Conservation (phyloP, 2,888 invertebrate species). For the Oligia strigilis region DNA sequence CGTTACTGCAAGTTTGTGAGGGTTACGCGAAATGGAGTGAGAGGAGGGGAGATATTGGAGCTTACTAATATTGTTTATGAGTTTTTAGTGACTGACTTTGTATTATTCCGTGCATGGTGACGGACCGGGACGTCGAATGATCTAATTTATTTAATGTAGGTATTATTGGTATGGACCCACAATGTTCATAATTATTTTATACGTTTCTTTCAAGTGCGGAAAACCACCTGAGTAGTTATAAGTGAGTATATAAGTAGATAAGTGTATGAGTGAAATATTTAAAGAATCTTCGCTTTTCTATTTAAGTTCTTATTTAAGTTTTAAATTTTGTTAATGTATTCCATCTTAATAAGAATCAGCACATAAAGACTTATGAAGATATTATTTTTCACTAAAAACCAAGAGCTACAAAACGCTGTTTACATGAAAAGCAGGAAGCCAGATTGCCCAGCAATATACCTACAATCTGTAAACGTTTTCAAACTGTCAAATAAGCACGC, state of each 20-base stretch:
- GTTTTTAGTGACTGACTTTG: neutral
- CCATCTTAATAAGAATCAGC: slow-evolving; percentile 77
- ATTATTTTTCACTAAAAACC: slow-evolving; percentile 79
- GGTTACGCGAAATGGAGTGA: slow-evolving; percentile 90
- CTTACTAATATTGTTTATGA: slow-evolving; percentile 8
- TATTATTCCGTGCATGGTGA: neutral
- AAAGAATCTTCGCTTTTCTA: neutral
- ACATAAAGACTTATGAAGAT: slow-evolving; percentile 76
- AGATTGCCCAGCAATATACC: slow-evolving; percentile 87
- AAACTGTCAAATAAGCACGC: slow-evolving; percentile 90
- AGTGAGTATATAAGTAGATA: neutral
- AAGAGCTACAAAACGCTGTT: slow-evolving; percentile 83
- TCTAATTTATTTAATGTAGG: slow-evolving; percentile 2
- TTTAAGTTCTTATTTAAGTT: slow-evolving; percentile 18
- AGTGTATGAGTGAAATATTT: slow-evolving; percentile 9
- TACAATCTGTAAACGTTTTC: slow-evolving; percentile 89
- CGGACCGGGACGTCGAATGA: neutral
- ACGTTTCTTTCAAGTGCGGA: neutral
- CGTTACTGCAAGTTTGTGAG: slow-evolving; percentile 89
- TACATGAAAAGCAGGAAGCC: slow-evolving; percentile 88
- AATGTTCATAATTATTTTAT: neutral
- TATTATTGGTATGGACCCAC: neutral
- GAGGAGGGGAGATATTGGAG: slow-evolving; percentile 42
- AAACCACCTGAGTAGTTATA: neutral
- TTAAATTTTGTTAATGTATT: slow-evolving; percentile 64